Conservation (phyloP, 2,113 vertebrate species). For the Macquaria ambigua region DNA sequence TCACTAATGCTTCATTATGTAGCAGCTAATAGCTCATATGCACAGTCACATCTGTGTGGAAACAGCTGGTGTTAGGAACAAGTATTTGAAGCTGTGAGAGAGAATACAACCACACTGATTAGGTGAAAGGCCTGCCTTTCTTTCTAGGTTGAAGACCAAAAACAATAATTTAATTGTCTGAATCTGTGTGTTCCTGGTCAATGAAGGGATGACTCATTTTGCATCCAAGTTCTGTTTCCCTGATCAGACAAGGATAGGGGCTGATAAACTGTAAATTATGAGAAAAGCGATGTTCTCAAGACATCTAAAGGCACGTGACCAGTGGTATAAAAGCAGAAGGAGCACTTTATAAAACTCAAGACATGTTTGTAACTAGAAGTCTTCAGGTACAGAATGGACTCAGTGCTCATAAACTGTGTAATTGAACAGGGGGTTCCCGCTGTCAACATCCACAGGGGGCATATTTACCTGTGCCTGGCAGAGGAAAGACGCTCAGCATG, state of each 20-base stretch:
- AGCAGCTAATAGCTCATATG: neutral
- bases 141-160: constrained; percentile 34
- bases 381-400: constrained; percentile 30
- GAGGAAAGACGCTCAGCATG: constrained; percentile 44
- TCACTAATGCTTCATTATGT: constrained; percentile 14
- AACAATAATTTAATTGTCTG: constrained; percentile 19
- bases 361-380: constrained; percentile 29
- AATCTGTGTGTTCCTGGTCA: constrained; percentile 8
- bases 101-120: constrained; percentile 38
- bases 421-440: constrained; percentile 43
- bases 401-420: constrained; percentile 59
- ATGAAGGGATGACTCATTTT: neutral
- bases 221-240: constrained; percentile 7
- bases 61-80: constrained; percentile 50
- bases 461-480: constrained; percentile 61
- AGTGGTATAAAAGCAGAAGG: constrained; percentile 20
- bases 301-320: neutral
- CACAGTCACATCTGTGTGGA: constrained; percentile 55
- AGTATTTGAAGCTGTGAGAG: constrained; percentile 36
- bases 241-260: neutral
- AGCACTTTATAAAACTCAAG: constrained; percentile 13
- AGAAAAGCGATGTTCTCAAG: neutral
- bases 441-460: constrained; percentile 27
- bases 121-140: constrained; percentile 19
- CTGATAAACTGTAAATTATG: constrained; percentile 15